These are phyloP conservation scores for Zoanthus sociatus DNA, from an alignment of 92 coral and sea anemone genomes.

Conservation along the genomic window DNA sequence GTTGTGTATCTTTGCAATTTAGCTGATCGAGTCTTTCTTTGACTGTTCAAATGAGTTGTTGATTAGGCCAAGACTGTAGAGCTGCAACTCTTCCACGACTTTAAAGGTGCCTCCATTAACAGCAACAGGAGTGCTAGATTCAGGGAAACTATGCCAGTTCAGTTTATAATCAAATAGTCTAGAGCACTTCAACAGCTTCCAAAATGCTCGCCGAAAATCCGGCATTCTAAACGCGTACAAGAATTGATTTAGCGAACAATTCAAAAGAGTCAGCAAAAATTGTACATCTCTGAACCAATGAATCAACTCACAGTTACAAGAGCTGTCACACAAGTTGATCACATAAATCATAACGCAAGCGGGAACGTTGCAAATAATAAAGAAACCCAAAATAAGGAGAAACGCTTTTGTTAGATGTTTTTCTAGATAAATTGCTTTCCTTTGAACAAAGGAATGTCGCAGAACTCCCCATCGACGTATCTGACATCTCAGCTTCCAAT, in stretches of 20 bases:
- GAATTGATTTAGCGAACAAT: constrained; percentile 82
- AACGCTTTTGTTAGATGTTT: constrained; percentile 66
- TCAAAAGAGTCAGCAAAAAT: constrained; percentile 77
- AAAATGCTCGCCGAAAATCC: constrained; percentile 68
- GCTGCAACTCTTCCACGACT: constrained; percentile 11
- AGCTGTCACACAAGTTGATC: constrained; percentile 63
- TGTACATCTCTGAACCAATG: constrained; percentile 83
- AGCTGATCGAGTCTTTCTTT: neutral
- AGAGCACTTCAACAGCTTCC: constrained; percentile 39
- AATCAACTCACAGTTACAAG: constrained; percentile 65
- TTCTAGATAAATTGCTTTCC: constrained; percentile 67
- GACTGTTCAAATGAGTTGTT: constrained; percentile 4
- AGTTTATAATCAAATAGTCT: constrained; percentile 21
- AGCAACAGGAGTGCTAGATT: constrained; percentile 12
- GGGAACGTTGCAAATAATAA: constrained; percentile 71
- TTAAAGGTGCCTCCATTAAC: neutral
- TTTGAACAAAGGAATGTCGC: constrained; percentile 56
- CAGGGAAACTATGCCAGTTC: constrained; percentile 11
- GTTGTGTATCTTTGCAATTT: neutral
- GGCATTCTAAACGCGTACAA: constrained; percentile 84
- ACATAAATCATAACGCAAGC: constrained; percentile 77
- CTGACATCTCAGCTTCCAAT: constrained; percentile 72
- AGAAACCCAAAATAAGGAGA: constrained; percentile 71
- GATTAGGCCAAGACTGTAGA: neutral
- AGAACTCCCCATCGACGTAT: constrained; percentile 75